Evolutionary conservation across 2,888 invertebrate genomes (phyloP), one percentile per base, ranked within the genome.

Genomic region (Brenthis hecate): DNA sequence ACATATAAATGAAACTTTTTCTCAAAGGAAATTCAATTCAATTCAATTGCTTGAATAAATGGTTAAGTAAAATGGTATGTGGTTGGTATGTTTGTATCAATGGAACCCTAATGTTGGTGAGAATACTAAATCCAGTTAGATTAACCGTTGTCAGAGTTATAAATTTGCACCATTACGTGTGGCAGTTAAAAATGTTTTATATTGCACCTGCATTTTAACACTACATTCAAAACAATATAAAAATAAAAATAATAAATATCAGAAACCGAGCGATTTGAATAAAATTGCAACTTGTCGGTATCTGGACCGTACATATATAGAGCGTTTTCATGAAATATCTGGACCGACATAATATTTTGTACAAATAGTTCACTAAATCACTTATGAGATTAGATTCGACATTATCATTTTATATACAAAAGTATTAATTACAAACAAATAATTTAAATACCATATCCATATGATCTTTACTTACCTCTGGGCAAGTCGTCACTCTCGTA

Each of bases 401-500:
- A 11, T 3, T 43, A 11, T 43, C 2, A 11, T 43, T 43, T 43
- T 43, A 43, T 11, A 6, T 36, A 36, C 5, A 36, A 36, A 36
- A 36, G 6, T 1, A 36, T 36, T 4, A 36, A 36, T 6, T 6
- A 6, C 1, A 36, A 36, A 36, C 6, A 36, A 36, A 36, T 6
- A 36, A 36, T 32, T 32, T 32, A 32, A 3, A 32, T 32, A 32
- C 6, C 1, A 36, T 43, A 2, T 43, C 11, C 8, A 13, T 28
- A 23, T 19, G 1, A 23, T 60, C 28, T 48, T 14, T 28, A 60
- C 68, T 76, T 80, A 89, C 90, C 85, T 85, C 84, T 23, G 90
- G 90, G 74, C 90, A 91, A 55, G 82, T 77, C 19, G 87, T 81
- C 53, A 88, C 69, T 81, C 86, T 85, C 72, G 78, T 81, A 76